These are phyloP conservation scores for Drosophila tropicalis DNA, from an alignment of 1,140 invertebrate species.

Conservation along the genomic window DNA sequence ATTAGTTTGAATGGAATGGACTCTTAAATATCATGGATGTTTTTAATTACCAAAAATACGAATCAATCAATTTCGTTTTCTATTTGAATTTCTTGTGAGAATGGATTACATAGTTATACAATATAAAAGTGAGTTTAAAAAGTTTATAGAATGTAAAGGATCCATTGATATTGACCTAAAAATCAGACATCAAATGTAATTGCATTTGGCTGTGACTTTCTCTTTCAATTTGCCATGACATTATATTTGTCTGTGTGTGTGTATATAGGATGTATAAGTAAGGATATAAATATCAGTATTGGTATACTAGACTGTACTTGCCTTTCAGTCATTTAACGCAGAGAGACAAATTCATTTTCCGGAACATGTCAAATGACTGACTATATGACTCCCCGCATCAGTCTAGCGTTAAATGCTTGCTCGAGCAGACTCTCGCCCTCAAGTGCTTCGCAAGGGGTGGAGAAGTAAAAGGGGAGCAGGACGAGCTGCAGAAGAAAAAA, in stretches of 20 bases:
- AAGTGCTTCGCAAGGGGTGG: slow-evolving; percentile 45
- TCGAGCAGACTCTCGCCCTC: slow-evolving; percentile 42
- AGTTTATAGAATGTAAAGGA: too few relatives aligned
- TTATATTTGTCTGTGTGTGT: background rate
- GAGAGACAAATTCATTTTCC: slow-evolving; percentile 4
- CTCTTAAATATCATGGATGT: too few relatives aligned
- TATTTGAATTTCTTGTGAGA: too few relatives aligned
- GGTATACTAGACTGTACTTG: background rate
- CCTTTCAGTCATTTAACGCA: slow-evolving; percentile 1
- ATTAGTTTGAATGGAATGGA: too few relatives aligned
- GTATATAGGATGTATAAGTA: background rate
- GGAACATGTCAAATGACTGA: slow-evolving; percentile 24
- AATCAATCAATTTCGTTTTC: too few relatives aligned
- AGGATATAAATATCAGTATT: background rate
- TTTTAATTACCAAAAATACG: too few relatives aligned
- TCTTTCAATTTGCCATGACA: background rate
- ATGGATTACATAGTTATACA: too few relatives aligned
- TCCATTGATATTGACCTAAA: too few relatives aligned
- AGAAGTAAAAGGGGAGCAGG: slow-evolving; percentile 2
- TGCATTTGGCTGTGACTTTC: background rate
- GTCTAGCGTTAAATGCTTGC: slow-evolving; percentile 53
- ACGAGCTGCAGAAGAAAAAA: background rate
- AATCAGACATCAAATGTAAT: background rate
- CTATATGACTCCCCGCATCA: slow-evolving; percentile 26
- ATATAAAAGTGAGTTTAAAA: too few relatives aligned